A percentile compares a stretch with the other conserved stretches of the same genome.
Conservation (phyloP, 2,888 invertebrate genomes). For the Yponomeuta cagnagella region DNA sequence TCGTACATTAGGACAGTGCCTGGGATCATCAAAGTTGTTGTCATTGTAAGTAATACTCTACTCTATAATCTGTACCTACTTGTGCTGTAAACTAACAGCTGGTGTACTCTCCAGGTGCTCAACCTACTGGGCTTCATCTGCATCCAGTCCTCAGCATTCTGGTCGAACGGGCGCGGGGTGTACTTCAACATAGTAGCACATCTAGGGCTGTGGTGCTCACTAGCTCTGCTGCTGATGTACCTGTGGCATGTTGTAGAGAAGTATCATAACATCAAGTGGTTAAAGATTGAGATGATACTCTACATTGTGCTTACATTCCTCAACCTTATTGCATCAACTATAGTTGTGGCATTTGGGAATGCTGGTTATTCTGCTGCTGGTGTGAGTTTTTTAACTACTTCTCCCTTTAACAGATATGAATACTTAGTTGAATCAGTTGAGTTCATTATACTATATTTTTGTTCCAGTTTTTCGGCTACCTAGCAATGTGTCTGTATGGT, state of each 20-base stretch:
- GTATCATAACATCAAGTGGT: slow-evolving; percentile 88
- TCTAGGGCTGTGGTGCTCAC: slow-evolving; percentile 86
- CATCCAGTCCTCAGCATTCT: slow-evolving; percentile 78
- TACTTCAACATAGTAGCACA: slow-evolving; percentile 87
- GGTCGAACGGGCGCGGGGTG: slow-evolving; percentile 78
- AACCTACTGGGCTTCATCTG: slow-evolving; percentile 87
- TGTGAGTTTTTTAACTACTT: slow-evolving; percentile 69
- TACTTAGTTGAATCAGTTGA: no score
- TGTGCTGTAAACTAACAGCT: no score
- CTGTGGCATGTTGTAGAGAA: slow-evolving; percentile 89
- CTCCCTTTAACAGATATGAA: no score
- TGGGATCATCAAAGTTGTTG: slow-evolving; percentile 48
- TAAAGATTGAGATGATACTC: slow-evolving; percentile 86
- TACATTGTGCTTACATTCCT: slow-evolving; percentile 81
- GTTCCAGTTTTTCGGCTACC: slow-evolving; percentile 90
- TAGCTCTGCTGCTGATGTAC: slow-evolving; percentile 82
- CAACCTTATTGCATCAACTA: slow-evolving; percentile 84
- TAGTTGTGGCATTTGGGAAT: slow-evolving; percentile 79
- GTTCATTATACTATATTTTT: neutral
- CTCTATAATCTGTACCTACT: neutral
- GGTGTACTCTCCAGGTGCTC: slow-evolving; percentile 69
- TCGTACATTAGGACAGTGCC: slow-evolving; percentile 50
- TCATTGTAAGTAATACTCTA: slow-evolving; percentile 45
- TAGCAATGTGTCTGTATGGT: slow-evolving; percentile 87
- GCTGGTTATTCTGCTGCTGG: slow-evolving; percentile 83